Evolutionary conservation across 2,888 invertebrate species (phyloP).

Genomic region (Heliconius sara): DNA sequence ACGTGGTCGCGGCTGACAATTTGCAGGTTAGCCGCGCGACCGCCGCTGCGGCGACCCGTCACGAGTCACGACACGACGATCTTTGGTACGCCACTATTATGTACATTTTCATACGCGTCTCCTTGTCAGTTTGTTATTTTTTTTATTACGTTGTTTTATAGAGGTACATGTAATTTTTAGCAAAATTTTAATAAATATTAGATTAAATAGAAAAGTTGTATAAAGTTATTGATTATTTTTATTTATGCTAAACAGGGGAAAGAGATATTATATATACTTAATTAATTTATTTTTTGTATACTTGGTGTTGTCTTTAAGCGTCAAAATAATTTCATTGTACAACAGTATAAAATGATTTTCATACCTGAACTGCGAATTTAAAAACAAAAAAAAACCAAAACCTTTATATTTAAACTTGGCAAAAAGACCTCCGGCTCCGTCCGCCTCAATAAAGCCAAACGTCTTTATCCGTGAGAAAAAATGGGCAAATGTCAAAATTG

Average conservation of each 20-base stretch:
- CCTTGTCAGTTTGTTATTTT: constrained; percentile 8
- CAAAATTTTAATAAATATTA: background rate
- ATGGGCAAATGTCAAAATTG: constrained; percentile 71
- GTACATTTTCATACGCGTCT: constrained; percentile 39
- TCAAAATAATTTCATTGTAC: background rate
- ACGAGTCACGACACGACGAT: constrained; percentile 32
- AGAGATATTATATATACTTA: too few species aligned
- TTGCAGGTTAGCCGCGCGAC: constrained; percentile 70
- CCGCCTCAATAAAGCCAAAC: constrained; percentile 21
- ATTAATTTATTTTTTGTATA: too few species aligned
- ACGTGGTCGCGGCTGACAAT: constrained; percentile 61
- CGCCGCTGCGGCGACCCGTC: constrained; percentile 51
- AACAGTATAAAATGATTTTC: background rate
- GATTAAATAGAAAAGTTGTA: background rate
- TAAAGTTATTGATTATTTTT: background rate
- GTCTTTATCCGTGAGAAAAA: constrained; percentile 40
- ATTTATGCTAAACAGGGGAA: background rate
- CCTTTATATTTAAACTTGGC: background rate
- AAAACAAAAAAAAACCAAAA: background rate
- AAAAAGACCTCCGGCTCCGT: background rate
- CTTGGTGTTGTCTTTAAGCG: background rate
- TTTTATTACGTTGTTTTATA: background rate
- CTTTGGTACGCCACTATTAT: constrained; percentile 50
- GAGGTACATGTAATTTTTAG: background rate
- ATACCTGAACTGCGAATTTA: background rate